A percentile compares a stretch with the other conserved stretches of the same genome.
These are phyloP conservation scores for Syrrhaptes paradoxus DNA, from an alignment of 2,113 vertebrate genomes.

Conservation along the genomic window DNA sequence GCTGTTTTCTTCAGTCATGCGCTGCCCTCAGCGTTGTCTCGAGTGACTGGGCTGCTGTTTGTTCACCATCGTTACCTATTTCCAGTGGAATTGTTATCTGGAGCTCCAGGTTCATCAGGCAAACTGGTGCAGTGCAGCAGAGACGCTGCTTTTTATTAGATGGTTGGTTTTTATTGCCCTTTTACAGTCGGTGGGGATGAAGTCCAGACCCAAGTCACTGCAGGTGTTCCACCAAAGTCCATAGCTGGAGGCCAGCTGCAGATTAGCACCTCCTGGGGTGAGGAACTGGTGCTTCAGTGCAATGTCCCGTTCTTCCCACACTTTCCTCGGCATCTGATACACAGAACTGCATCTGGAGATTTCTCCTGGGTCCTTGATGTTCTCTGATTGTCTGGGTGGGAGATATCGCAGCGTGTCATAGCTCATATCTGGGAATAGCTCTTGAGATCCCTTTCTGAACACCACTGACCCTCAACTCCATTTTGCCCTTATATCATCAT, in stretches of 20 bases:
- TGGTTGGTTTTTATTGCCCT: neutral
- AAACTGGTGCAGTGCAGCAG: neutral
- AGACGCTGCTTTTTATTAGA: neutral
- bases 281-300: neutral
- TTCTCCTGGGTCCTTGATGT: neutral
- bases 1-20: neutral
- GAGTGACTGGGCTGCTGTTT: neutral
- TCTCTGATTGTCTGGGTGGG: neutral
- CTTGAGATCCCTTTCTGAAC: neutral
- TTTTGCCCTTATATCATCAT: neutral
- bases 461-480: neutral
- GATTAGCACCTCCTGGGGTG: neutral
- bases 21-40: neutral
- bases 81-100: neutral
- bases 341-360: neutral
- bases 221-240: neutral
- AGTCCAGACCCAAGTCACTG: neutral
- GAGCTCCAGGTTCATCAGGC: conserved; percentile 30
- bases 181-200: neutral
- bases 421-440: neutral
- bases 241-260: neutral
- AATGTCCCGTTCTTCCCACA: neutral
- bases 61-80: neutral
- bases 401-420: neutral
- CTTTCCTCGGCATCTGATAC: neutral